Evolutionary conservation across 2,888 invertebrate species (phyloP).

Genomic region (Lasiommata megera): DNA sequence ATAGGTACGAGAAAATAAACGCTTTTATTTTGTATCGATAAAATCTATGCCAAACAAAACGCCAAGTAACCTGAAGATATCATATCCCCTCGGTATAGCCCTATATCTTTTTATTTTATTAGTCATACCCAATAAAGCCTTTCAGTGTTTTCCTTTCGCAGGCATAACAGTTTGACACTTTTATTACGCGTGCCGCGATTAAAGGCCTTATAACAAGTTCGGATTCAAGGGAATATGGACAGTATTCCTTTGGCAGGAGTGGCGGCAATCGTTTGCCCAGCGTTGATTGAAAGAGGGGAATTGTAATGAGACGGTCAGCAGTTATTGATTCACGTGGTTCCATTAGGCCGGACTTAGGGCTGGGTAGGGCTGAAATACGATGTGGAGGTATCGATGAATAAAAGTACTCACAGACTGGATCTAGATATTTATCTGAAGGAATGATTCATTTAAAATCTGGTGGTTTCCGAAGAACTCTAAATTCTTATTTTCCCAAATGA

Average conservation of each 20-base stretch:
- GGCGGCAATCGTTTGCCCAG: constrained; percentile 36
- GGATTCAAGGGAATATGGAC: constrained; percentile 33
- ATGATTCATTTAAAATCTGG: no score
- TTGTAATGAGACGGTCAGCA: constrained; percentile 76
- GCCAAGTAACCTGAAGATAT: constrained; percentile 18
- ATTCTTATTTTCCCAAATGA: no score
- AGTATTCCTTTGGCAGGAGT: constrained; percentile 33
- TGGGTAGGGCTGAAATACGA: constrained; percentile 19
- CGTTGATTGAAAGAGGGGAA: constrained; percentile 66
- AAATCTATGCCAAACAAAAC: neutral
- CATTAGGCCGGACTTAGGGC: constrained; percentile 48
- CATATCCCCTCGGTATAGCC: constrained; percentile 13
- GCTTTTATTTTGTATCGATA: neutral
- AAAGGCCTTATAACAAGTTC: constrained; percentile 47
- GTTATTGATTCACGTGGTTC: constrained; percentile 75
- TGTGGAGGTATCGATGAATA: constrained; percentile 10
- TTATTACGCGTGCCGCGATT: constrained; percentile 57
- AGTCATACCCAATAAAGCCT: constrained; percentile 64
- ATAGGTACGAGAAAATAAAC: neutral
- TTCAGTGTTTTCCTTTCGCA: constrained; percentile 56
- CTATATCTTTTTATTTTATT: constrained; percentile 44
- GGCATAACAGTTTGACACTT: constrained; percentile 62
- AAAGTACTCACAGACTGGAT: neutral
- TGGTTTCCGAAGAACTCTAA: no score
- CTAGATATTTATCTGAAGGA: no score